These are phyloP conservation scores for Homarus gammarus DNA, from an alignment of 2,888 invertebrate genomes.

Conservation along the genomic window DNA sequence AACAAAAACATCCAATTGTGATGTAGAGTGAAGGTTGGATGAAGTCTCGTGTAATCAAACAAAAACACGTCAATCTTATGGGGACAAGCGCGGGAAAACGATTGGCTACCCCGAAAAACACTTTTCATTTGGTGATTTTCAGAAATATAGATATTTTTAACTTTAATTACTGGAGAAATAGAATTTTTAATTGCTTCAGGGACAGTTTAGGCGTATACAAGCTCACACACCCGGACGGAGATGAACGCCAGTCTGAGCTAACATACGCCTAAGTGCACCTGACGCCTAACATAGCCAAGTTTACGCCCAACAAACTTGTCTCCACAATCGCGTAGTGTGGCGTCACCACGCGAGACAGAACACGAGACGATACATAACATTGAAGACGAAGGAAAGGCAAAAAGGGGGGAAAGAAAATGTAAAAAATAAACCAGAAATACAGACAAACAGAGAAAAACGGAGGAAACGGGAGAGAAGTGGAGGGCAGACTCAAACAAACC, in stretches of 20 bases:
- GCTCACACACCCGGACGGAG: no score
- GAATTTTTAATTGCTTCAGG: no score
- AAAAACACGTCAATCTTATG: slow-evolving; percentile 35
- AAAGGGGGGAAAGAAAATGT: background rate
- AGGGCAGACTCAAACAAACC: slow-evolving; percentile 86
- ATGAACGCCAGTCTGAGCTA: no score
- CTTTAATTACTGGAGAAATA: no score
- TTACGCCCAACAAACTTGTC: background rate
- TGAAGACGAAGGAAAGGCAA: slow-evolving; percentile 3
- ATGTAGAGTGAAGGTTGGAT: slow-evolving; percentile 6
- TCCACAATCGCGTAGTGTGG: slow-evolving; percentile 30
- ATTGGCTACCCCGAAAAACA: no score
- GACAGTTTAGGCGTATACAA: no score
- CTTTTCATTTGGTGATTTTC: no score
- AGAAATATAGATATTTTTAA: no score
- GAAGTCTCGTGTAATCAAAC: slow-evolving; percentile 6
- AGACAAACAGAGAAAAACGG: slow-evolving; percentile 17
- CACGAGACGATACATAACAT: slow-evolving; percentile 51
- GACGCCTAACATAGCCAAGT: background rate
- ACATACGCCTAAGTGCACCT: no score
- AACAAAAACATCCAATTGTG: background rate
- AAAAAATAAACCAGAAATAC: slow-evolving; percentile 14
- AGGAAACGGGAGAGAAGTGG: slow-evolving; percentile 8
- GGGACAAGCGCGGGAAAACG: slow-evolving; percentile 28
- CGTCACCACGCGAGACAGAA: slow-evolving; percentile 36